A percentile compares a stretch with the other conserved stretches of the same genome.
Conservation (phyloP, 2,888 invertebrate species). For the Temnothorax unifasciatus region DNA sequence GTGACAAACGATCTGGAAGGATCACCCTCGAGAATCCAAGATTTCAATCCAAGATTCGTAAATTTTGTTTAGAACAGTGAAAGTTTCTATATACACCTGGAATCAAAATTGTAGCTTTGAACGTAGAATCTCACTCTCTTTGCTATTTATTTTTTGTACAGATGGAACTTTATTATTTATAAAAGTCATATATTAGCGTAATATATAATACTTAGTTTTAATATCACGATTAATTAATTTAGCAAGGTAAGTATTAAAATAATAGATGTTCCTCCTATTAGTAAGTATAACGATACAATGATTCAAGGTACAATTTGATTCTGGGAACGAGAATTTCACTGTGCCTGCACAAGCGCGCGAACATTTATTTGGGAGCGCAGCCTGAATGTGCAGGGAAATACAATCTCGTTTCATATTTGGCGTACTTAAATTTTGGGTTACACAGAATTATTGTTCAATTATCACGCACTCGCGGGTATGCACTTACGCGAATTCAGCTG, state of each 20-base stretch:
- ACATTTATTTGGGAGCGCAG: background rate
- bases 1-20: background rate
- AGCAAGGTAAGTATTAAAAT: conserved; percentile 23
- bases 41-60: background rate
- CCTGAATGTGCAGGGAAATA: background rate
- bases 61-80: background rate
- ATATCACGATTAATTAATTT: background rate
- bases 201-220: conserved; percentile 19
- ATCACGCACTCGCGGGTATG: background rate
- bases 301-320: conserved; percentile 2
- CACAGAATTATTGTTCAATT: conserved; percentile 5
- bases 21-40: background rate
- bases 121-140: background rate
- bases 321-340: background rate
- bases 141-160: conserved; percentile 2
- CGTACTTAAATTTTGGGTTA: background rate
- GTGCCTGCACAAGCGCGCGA: background rate
- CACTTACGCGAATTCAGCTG: background rate
- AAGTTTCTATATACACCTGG: background rate
- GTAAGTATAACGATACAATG: background rate
- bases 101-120: background rate
- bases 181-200: background rate
- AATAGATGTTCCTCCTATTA: conserved; percentile 1
- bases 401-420: background rate
- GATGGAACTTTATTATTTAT: conserved; percentile 13